phyloP scores from a whole-genome alignment of 2,888 invertebrate species.

The Synergus japonicus region DNA sequence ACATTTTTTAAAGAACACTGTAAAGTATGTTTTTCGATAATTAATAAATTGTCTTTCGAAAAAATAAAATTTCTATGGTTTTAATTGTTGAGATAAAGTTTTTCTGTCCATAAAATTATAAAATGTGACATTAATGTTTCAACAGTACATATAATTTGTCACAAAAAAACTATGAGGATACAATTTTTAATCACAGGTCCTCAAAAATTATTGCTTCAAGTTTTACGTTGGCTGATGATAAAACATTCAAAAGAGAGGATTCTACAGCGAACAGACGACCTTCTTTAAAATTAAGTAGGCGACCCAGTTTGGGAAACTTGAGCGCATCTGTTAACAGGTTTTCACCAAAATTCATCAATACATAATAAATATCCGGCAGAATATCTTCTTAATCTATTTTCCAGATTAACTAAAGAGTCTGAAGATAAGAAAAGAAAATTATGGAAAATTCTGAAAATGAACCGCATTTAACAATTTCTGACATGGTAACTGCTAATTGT shows the following conservation, averaged over 20 bases:
- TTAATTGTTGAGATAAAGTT: too few species aligned
- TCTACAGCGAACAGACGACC: conserved; percentile 52
- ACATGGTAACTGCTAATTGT: not conserved
- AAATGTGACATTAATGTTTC: too few species aligned
- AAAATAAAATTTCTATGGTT: not conserved
- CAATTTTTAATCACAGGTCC: conserved; percentile 66
- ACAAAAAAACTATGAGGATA: not conserved
- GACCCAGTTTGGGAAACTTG: conserved; percentile 55
- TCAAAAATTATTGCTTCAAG: conserved; percentile 72
- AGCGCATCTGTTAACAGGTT: conserved; percentile 53
- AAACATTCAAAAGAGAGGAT: conserved; percentile 71
- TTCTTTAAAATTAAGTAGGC: conserved; percentile 60
- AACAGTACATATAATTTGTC: too few species aligned
- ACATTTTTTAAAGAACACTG: not conserved
- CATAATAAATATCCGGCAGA: too few species aligned
- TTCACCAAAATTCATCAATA: too few species aligned
- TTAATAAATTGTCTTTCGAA: not conserved
- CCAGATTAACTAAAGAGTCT: not conserved
- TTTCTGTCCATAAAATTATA: too few species aligned
- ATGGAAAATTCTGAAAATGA: conserved; percentile 21
- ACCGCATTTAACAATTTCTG: too few species aligned
- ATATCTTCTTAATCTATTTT: not conserved
- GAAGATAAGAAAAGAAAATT: not conserved
- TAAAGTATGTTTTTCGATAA: not conserved
- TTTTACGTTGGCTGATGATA: conserved; percentile 75